Base-by-base conservation (phyloP, 2,797 vertebrate genomes). In the Molossus molossus region DNA sequence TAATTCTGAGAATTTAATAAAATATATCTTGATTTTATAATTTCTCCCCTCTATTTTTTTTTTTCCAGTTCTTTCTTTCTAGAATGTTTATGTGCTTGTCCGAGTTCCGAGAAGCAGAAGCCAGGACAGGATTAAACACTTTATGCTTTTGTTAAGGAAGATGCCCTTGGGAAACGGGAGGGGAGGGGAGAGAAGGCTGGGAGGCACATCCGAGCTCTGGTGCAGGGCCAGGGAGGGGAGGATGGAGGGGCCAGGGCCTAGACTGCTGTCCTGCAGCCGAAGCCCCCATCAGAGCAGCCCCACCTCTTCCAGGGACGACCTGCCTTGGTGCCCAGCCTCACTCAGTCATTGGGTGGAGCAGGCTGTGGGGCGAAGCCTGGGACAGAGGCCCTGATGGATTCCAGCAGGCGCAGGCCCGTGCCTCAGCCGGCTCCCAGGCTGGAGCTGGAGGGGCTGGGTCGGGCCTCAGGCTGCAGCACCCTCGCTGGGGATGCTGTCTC, bases 391-490 rank as follows among this genome's bases (percentile, higher is more conserved):
- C 11, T 8, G 64, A 25, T 23, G 40, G 73, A 9, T n/a, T 33
- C 82, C 55, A 18, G 50, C 23, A 14, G 53, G 29, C n/a, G 5
- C 50, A 27, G 40, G 67, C n/a, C 9, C 18, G 18, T 20, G 67
- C 67, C 15, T 33, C 33, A 33, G 33, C 33, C 33, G 33, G 33
- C 33, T 33, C 33, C n/a, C 48, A 20, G 27, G 6, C 14, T 17
- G 0, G 1, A 3, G 40, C 0, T 12, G 45, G 27, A 57, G 20
- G 65, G 8, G 18, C 58, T 18, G 12, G 50, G 7, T 6, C 4
- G 4, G 5, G n/a, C 17, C 13, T 86, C 10, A 10, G 1, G n/a
- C 58, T 57, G 40, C 77, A 11, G 8, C 1, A 2, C 48, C 10
- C 25, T 27, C 5, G 60, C 40, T 37, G 6, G 9, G 29, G 17